These are phyloP conservation scores for Tyto alba DNA, from an alignment of 2,113 vertebrate genomes.

Conservation along the genomic window DNA sequence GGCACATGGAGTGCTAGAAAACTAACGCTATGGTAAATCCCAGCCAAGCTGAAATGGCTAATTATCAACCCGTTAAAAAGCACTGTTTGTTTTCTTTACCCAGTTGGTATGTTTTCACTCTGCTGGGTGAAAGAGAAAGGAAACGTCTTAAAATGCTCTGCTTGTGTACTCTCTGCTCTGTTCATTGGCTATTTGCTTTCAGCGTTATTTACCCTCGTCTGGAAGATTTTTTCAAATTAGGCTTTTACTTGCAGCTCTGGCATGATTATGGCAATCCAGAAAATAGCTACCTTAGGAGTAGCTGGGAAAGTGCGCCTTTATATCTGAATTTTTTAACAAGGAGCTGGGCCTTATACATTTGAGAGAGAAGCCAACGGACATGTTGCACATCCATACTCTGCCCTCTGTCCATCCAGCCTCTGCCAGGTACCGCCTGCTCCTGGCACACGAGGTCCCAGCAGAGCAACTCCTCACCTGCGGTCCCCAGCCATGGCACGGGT, in stretches of 20 bases:
- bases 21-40: neutral
- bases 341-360: neutral
- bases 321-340: neutral
- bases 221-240: neutral
- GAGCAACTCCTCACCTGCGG: constrained; percentile 83
- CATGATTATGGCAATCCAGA: neutral
- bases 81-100: neutral
- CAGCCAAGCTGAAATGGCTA: neutral
- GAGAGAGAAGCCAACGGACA: neutral
- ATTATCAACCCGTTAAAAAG: neutral
- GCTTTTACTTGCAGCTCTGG: neutral
- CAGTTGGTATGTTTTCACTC: neutral
- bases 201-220: neutral
- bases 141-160: neutral
- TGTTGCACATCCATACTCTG: rapidly evolving
- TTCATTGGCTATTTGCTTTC: neutral
- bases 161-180: neutral
- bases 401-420: neutral
- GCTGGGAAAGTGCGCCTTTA: neutral
- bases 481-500: constrained; percentile 93
- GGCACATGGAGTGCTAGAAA: neutral
- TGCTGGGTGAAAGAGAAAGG: neutral
- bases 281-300: neutral
- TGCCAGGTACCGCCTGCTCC: neutral
- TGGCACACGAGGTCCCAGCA: no score